Evolutionary conservation across 1,140 invertebrate genomes (phyloP).

Genomic region (Harpegnathos saltator): DNA sequence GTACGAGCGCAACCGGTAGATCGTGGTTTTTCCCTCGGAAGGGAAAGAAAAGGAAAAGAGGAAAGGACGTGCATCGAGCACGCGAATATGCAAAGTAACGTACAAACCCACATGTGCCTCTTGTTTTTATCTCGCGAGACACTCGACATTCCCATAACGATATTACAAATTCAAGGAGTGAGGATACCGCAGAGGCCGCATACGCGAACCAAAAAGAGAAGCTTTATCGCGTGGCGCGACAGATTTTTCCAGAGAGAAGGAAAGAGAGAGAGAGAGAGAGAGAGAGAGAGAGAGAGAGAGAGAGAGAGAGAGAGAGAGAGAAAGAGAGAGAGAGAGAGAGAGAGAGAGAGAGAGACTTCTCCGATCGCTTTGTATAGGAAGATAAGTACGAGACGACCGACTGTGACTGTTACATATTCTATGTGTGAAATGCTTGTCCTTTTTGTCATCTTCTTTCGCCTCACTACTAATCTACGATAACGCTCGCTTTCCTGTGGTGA

Average conservation of each 20-base stretch:
- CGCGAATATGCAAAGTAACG: too few relatives aligned
- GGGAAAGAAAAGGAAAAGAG: too few relatives aligned
- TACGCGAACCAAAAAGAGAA: not conserved
- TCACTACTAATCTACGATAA: conserved; percentile 40
- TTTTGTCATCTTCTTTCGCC: too few relatives aligned
- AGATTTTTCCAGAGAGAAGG: too few relatives aligned
- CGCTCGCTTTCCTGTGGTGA: conserved; percentile 22
- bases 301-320: too few relatives aligned
- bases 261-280: too few relatives aligned
- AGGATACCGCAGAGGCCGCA: not conserved
- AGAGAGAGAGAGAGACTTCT: conserved; percentile 25
- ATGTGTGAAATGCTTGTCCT: conserved; percentile 49
- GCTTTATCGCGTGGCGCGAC: not conserved
- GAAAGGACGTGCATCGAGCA: too few relatives aligned
- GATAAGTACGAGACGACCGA: conserved; percentile 61
- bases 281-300: too few relatives aligned
- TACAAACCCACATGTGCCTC: too few relatives aligned
- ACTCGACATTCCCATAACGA: not conserved
- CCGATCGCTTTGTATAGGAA: conserved; percentile 37
- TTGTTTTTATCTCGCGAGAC: too few relatives aligned
- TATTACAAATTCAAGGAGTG: not conserved
- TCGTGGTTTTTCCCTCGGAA: not conserved
- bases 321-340: too few relatives aligned
- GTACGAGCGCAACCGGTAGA: not conserved
- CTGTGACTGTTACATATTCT: conserved; percentile 29